phyloP scores from a whole-genome alignment of 2,888 invertebrate species.

The Lamellibrachia satsuma region DNA sequence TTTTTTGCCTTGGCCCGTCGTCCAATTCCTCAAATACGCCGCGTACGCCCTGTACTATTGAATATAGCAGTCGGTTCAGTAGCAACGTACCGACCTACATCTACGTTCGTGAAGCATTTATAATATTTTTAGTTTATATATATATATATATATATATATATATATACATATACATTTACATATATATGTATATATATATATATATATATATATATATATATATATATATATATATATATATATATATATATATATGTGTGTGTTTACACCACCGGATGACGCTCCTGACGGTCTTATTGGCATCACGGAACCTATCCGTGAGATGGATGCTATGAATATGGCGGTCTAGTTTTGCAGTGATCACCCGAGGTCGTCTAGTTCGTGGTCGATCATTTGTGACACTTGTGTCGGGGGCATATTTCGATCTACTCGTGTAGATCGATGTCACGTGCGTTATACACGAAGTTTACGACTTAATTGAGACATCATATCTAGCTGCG shows the following conservation, averaged over 20 bases:
- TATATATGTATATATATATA: not conserved
- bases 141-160: not conserved
- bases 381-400: too few species aligned
- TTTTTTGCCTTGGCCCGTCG: not conserved
- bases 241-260: too few species aligned
- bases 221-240: constrained; percentile 28
- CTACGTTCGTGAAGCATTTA: not conserved
- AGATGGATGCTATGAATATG: not conserved
- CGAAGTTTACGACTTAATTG: too few species aligned
- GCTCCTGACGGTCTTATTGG: not conserved
- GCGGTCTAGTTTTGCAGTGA: too few species aligned
- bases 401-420: not conserved
- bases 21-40: not conserved
- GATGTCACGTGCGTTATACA: too few species aligned
- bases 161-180: not conserved
- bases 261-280: not conserved
- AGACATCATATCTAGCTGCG: too few species aligned
- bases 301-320: not conserved
- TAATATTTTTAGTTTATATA: not conserved
- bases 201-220: constrained; percentile 27
- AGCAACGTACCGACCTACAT: not conserved
- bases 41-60: not conserved
- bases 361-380: too few species aligned
- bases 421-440: too few species aligned
- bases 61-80: not conserved